phyloP scores from a whole-genome alignment of 1,140 invertebrate species.

The Ctenoplectra terminalis region DNA sequence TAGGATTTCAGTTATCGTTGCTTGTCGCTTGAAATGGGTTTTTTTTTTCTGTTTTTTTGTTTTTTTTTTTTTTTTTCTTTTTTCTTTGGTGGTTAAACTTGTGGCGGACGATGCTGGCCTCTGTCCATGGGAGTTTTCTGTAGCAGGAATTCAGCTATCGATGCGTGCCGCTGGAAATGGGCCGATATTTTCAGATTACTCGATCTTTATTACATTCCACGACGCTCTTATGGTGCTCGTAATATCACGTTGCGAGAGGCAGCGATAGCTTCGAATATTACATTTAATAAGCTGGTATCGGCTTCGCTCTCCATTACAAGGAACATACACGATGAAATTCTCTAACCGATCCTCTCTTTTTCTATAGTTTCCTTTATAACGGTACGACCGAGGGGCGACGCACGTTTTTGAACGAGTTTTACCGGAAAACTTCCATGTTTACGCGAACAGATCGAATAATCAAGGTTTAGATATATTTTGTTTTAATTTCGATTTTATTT shows the following conservation, averaged over 20 bases:
- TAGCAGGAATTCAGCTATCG: background rate
- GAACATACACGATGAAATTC: constrained; percentile 17
- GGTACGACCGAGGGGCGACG: background rate
- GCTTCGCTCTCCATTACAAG: constrained; percentile 10
- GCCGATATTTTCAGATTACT: constrained; percentile 47
- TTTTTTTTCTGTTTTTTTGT: too few relatives aligned
- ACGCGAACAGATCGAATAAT: background rate
- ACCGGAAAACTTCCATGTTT: background rate
- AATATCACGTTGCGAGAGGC: constrained; percentile 47
- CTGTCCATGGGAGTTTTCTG: too few relatives aligned
- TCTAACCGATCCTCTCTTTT: background rate
- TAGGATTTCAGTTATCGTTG: too few relatives aligned
- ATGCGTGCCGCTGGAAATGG: background rate
- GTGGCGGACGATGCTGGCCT: background rate
- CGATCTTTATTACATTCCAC: constrained; percentile 50
- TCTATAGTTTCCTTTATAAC: background rate
- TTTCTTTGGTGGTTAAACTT: background rate
- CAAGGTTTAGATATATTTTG: too few relatives aligned
- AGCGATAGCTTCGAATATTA: constrained; percentile 38
- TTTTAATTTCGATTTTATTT: too few relatives aligned
- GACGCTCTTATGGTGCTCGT: constrained; percentile 44
- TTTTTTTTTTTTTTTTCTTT: background rate
- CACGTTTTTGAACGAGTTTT: background rate
- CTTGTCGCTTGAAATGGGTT: too few relatives aligned
- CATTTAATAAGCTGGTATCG: constrained; percentile 48